Base-by-base conservation (phyloP, 2,797 vertebrate genomes). In the Helarctos malayanus region DNA sequence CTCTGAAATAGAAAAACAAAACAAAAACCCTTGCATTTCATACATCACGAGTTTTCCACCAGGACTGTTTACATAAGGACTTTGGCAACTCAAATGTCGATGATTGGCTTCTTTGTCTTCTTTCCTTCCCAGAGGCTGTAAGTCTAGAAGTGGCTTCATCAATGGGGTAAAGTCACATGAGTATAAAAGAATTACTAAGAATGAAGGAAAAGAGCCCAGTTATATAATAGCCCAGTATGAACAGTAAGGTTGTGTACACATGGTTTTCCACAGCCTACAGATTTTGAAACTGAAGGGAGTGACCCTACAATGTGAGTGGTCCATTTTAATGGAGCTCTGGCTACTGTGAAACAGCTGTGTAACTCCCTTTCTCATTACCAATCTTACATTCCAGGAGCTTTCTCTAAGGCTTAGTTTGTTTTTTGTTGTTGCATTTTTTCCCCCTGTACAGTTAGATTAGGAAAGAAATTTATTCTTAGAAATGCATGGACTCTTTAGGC, bases 381-480 rank as follows among this genome's bases (percentile, higher is more conserved):
- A 11, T 59, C 63, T 93, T 56, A 38, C 25, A 88, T 89, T 95
- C 94, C 38, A 85, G 85, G 54, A 91, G 56, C 89, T 94, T 96
- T 88, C 91, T 95, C 38, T 69, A 47, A 94, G 79, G 79, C n/a
- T 89, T 82, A 9, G 12, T 73, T 63, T 52, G 78, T 57, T 29
- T 49, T 68, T n/a, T 71, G 25, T 56, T 73, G 45, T 54, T 73
- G 68, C 63, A 12, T 86, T 79, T 86, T 79, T 57, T n/a, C 2
- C 2, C 5, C 25, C n/a, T 61, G 3, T 68, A 32, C 45, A 57
- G 71, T 96, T 86, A 89, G 32, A 82, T 63, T 45, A 69, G 54
- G 29, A 65, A 92, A 19, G 14, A 91, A 89, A 65, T 82, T 84
- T 96, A 56, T 89, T 89, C 49, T 87, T 90, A 59, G 71, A 94